Conservation (phyloP, 2,888 invertebrate genomes). For the Lithophane leautieri region DNA sequence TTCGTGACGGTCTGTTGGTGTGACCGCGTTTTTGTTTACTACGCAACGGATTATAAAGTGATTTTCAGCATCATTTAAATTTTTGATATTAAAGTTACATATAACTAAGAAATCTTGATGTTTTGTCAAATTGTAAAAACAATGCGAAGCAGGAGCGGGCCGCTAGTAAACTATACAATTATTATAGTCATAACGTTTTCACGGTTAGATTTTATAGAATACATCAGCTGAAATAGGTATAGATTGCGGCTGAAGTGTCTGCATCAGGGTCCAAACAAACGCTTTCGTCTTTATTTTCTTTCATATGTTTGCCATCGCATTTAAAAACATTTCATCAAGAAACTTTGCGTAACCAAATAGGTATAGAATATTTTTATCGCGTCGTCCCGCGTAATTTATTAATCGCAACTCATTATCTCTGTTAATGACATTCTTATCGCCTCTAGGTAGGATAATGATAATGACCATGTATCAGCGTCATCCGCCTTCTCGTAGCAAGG, state of each 20-base stretch:
- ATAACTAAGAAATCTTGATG: too few relatives aligned
- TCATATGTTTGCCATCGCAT: background rate
- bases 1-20: background rate
- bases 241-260: background rate
- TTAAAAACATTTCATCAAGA: background rate
- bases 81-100: too few relatives aligned
- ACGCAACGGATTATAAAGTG: too few relatives aligned
- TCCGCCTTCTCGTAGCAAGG: conserved; percentile 35
- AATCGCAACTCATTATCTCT: conserved; percentile 69
- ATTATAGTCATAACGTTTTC: too few relatives aligned
- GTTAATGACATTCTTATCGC: conserved; percentile 74
- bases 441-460: conserved; percentile 71
- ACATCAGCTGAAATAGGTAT: too few relatives aligned
- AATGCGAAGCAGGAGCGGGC: too few relatives aligned
- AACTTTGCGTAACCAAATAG: conserved; percentile 17
- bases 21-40: background rate
- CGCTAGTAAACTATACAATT: too few relatives aligned
- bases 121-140: too few relatives aligned
- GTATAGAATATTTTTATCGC: conserved; percentile 55
- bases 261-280: background rate
- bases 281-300: background rate
- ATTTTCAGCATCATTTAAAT: too few relatives aligned
- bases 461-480: conserved; percentile 60
- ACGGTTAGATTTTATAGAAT: too few relatives aligned
- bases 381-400: conserved; percentile 52